A percentile compares a stretch with the other conserved stretches of the same genome.
These are phyloP conservation scores for Tetragnatha montana DNA, from an alignment of 2,888 invertebrate genomes.

Conservation along the genomic window DNA sequence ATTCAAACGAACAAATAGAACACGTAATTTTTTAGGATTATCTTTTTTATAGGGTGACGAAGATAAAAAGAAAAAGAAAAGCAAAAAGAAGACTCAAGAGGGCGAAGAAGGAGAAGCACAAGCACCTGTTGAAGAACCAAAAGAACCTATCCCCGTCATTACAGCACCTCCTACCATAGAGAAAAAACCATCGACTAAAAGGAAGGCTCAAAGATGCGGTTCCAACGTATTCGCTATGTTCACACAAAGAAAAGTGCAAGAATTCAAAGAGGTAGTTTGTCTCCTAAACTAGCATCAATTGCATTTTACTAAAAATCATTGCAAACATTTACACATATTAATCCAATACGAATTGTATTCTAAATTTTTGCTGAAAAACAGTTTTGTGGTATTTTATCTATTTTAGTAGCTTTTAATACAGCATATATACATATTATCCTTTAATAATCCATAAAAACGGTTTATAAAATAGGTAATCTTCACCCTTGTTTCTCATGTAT, in stretches of 20 bases:
- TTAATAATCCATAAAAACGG: too few relatives aligned
- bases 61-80: conserved; percentile 87
- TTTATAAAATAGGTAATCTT: too few relatives aligned
- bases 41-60: conserved; percentile 83
- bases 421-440: too few relatives aligned
- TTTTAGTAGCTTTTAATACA: too few relatives aligned
- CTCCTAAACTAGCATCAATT: too few relatives aligned
- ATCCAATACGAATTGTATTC: too few relatives aligned
- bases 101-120: conserved; percentile 25
- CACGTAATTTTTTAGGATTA: neutral
- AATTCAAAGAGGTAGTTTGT: conserved; percentile 89
- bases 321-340: too few relatives aligned
- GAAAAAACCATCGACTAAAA: conserved; percentile 75
- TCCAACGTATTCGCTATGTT: conserved; percentile 98
- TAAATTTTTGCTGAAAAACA: too few relatives aligned
- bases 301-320: too few relatives aligned
- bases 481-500: too few relatives aligned
- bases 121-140: conserved; percentile 41
- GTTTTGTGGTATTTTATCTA: too few relatives aligned
- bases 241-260: conserved; percentile 95
- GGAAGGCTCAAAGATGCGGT: conserved; percentile 83
- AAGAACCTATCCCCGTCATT: conserved; percentile 29
- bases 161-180: conserved; percentile 52
- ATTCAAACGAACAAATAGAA: neutral
- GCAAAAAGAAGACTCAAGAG: conserved; percentile 70